Evolutionary conservation across 2,113 vertebrate genomes (phyloP).

Genomic region (Neogobius melanostomus): DNA sequence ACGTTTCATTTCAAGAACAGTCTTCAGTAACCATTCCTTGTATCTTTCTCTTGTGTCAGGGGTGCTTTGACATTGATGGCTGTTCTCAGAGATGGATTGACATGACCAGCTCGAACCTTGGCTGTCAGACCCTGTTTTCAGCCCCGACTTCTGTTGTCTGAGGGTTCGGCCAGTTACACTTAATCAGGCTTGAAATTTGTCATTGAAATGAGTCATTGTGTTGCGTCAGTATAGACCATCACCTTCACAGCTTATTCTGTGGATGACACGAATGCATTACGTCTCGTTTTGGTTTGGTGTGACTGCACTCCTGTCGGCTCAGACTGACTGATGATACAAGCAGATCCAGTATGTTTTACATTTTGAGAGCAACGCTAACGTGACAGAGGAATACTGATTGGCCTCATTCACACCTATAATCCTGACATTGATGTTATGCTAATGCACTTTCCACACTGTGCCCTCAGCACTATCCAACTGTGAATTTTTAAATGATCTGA

Average conservation of each 20-base stretch:
- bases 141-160: conserved; percentile 32
- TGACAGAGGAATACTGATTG: conserved; percentile 59
- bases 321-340: conserved; percentile 33
- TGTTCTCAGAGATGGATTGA: conserved; percentile 52
- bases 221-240: conserved; percentile 19
- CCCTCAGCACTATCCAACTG: conserved; percentile 41
- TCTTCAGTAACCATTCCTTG: background rate
- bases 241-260: conserved; percentile 34
- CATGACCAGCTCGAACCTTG: conserved; percentile 51
- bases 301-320: conserved; percentile 18
- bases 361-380: conserved; percentile 49
- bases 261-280: conserved; percentile 23
- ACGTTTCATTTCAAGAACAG: background rate
- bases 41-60: conserved; percentile 16
- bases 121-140: conserved; percentile 30
- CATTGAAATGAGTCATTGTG: background rate
- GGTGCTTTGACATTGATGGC: conserved; percentile 34
- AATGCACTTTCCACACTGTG: conserved; percentile 54
- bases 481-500: conserved; percentile 46
- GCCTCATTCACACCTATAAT: conserved; percentile 40
- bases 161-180: conserved; percentile 39
- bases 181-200: conserved; percentile 48
- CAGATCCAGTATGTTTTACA: conserved; percentile 49
- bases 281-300: conserved; percentile 17
- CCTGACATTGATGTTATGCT: conserved; percentile 67